phyloP scores from a whole-genome alignment of 2,888 invertebrate genomes.

The Copidosoma aretas region DNA sequence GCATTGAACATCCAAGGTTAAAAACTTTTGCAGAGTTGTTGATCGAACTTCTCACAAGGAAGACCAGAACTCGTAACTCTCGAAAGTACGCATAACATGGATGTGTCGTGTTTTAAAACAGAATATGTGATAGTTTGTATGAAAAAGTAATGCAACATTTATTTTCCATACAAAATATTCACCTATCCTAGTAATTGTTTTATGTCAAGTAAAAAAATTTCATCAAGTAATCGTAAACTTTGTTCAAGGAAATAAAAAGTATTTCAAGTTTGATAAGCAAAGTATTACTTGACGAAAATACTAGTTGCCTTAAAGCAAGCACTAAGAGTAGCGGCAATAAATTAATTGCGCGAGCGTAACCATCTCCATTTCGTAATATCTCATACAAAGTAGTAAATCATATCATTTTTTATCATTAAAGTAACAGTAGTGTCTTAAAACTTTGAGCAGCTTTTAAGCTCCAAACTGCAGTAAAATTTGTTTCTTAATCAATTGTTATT shows the following conservation, averaged over 20 bases:
- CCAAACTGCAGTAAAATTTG: slow-evolving; percentile 14
- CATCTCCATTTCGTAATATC: slow-evolving; percentile 17
- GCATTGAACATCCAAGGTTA: slow-evolving; percentile 6
- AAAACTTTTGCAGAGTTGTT: not conserved
- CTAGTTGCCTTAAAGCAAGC: slow-evolving; percentile 20
- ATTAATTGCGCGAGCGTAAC: slow-evolving; percentile 24
- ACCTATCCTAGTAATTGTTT: not conserved
- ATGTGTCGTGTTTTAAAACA: not conserved
- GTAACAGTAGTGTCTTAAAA: slow-evolving; percentile 18
- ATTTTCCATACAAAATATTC: slow-evolving; percentile 3
- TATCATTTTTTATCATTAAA: slow-evolving; percentile 17
- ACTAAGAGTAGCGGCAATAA: slow-evolving; percentile 48
- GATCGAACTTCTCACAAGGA: not conserved
- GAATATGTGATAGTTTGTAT: slow-evolving; percentile 4
- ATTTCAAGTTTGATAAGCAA: not conserved
- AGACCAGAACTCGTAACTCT: not conserved
- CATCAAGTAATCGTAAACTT: slow-evolving; percentile 6
- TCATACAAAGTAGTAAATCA: slow-evolving; percentile 26
- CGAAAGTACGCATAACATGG: not conserved
- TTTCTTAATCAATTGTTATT: not conserved
- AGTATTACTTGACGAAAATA: slow-evolving; percentile 14
- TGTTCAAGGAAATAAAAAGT: not conserved
- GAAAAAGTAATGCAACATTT: slow-evolving; percentile 2
- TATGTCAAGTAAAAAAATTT: slow-evolving; percentile 7
- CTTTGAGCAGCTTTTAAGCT: slow-evolving; percentile 20